These are phyloP conservation scores for Andrena dorsata DNA, from an alignment of 2,888 invertebrate species.

Conservation along the genomic window DNA sequence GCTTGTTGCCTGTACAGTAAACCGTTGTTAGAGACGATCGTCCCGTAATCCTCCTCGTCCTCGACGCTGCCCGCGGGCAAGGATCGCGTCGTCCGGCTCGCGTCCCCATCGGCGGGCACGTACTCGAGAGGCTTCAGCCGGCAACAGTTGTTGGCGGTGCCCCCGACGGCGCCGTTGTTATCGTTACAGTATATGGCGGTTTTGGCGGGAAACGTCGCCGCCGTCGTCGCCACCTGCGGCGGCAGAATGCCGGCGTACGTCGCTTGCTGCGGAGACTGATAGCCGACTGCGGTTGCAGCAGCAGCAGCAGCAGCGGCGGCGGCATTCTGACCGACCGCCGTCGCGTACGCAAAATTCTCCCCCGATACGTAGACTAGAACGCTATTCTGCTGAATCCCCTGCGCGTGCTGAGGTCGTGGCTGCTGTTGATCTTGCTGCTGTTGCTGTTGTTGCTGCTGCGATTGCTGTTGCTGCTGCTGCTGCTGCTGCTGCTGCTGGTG, in stretches of 20 bases:
- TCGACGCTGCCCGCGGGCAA: conserved; percentile 51
- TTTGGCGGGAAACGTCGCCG: conserved; percentile 75
- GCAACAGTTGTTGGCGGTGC: conserved; percentile 63
- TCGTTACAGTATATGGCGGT: conserved; percentile 70
- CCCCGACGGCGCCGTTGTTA: conserved; percentile 53
- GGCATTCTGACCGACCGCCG: conserved; percentile 85
- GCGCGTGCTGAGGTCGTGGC: conserved; percentile 64
- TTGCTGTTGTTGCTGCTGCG: conserved; percentile 60
- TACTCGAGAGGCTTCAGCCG: conserved; percentile 64
- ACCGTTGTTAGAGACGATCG: conserved; percentile 59
- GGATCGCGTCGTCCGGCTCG: conserved; percentile 43
- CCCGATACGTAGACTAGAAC: conserved; percentile 87
- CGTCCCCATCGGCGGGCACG: conserved; percentile 45
- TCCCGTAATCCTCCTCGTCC: conserved; percentile 71
- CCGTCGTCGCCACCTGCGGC: conserved; percentile 73
- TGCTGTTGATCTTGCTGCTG: conserved; percentile 66
- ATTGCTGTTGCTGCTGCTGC: conserved; percentile 56
- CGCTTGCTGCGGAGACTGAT: conserved; percentile 75
- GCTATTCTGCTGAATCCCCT: conserved; percentile 85
- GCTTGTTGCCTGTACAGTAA: conserved; percentile 56
- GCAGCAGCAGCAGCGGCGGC: conserved; percentile 82
- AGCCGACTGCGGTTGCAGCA: conserved; percentile 80
- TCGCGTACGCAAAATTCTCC: conserved; percentile 86
- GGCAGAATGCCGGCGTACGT: conserved; percentile 74
- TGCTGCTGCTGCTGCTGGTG: conserved; percentile 61